Conservation (phyloP, 2,113 vertebrate genomes). For the Lasiurus cinereus region DNA sequence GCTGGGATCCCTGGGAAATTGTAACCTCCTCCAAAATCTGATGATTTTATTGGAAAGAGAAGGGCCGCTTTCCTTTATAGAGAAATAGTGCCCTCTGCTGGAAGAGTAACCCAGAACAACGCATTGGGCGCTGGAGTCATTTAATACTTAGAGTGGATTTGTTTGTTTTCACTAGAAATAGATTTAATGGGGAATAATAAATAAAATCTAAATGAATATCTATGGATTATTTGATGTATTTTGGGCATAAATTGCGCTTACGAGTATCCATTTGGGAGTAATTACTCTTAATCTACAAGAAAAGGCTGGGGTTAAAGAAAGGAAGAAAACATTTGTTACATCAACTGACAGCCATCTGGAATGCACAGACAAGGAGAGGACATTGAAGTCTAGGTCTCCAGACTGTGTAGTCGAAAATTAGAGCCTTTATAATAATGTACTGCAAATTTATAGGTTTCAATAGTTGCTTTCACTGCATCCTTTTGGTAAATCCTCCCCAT, state of each 20-base stretch:
- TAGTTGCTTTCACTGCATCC: slow-evolving; percentile 3
- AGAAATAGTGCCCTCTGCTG: slow-evolving; percentile 89
- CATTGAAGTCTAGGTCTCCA: slow-evolving; percentile 64
- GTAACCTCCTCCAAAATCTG: neutral
- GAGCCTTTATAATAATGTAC: slow-evolving; percentile 32
- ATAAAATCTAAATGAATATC: slow-evolving; percentile 76
- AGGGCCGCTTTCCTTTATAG: slow-evolving; percentile 60
- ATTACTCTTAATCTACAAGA: slow-evolving; percentile 75
- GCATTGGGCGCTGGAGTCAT: neutral
- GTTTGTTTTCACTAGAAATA: slow-evolving; percentile 80
- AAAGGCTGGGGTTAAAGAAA: slow-evolving; percentile 67
- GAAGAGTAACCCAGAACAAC: neutral
- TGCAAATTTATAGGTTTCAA: slow-evolving; percentile 53
- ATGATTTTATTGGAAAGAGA: accelerated
- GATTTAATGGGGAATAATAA: slow-evolving; percentile 85
- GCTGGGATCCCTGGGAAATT: neutral
- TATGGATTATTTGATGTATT: slow-evolving; percentile 66
- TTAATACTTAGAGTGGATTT: neutral
- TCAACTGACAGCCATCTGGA: slow-evolving; percentile 67
- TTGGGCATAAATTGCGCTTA: slow-evolving; percentile 69
- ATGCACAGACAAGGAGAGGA: slow-evolving; percentile 45
- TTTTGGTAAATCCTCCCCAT: slow-evolving; percentile 17
- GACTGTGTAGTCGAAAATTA: slow-evolving; percentile 44
- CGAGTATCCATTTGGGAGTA: slow-evolving; percentile 76
- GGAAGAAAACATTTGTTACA: slow-evolving; percentile 69